These are phyloP conservation scores for Artemia franciscana DNA, from an alignment of 1,140 invertebrate genomes.

Conservation along the genomic window DNA sequence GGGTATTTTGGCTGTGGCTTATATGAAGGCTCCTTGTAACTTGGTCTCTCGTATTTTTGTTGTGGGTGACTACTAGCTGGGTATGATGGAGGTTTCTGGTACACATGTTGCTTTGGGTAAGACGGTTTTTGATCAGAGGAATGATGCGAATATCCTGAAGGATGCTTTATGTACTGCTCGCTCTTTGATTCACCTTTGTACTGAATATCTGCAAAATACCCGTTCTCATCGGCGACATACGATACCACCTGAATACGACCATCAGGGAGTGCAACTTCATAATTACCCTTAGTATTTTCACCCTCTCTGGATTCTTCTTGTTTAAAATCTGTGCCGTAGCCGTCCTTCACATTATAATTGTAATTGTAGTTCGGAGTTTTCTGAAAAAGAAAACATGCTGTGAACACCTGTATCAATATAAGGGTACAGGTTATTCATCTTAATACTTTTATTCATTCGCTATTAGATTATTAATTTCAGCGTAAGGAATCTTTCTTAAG, in stretches of 20 bases:
- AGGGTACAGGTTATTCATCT: too few relatives aligned
- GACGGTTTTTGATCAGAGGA: not conserved
- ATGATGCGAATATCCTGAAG: too few relatives aligned
- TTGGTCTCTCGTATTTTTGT: not conserved
- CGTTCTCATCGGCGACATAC: not conserved
- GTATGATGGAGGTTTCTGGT: not conserved
- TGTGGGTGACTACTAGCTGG: not conserved
- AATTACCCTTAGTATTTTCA: slow-evolving; percentile 11
- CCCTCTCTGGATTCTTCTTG: slow-evolving; percentile 14
- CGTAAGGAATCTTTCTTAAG: too few relatives aligned
- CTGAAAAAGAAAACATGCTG: not conserved
- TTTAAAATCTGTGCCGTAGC: slow-evolving; percentile 11
- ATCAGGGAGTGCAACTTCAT: slow-evolving; percentile 15
- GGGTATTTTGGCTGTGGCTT: not conserved
- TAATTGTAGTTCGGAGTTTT: slow-evolving; percentile 10
- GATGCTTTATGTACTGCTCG: not conserved
- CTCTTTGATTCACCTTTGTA: not conserved
- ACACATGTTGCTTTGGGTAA: not conserved
- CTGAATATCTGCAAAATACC: not conserved
- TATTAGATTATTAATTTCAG: too few relatives aligned
- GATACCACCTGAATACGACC: slow-evolving; percentile 12
- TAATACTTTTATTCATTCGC: too few relatives aligned
- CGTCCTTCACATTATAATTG: slow-evolving; percentile 14
- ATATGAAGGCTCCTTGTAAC: not conserved
- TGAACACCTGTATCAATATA: too few relatives aligned